Evolutionary conservation across 1,140 invertebrate genomes (phyloP).

Genomic region (Antheraea pernyi): DNA sequence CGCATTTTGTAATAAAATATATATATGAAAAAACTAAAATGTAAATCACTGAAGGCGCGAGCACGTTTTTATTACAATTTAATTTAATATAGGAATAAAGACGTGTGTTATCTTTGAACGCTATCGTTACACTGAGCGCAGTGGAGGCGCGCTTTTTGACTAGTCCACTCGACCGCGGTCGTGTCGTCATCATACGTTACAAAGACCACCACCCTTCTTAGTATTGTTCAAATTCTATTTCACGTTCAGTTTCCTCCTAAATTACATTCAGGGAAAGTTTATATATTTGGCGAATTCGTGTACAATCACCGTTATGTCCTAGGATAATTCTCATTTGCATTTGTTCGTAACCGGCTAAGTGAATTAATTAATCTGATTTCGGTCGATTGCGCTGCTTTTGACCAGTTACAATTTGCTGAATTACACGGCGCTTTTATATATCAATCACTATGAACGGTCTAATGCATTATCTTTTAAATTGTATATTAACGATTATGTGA

Average conservation of each 20-base stretch:
- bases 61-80: slow-evolving; percentile 20
- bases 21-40: slow-evolving; percentile 30
- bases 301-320: background rate
- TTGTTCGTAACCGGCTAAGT: background rate
- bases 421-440: background rate
- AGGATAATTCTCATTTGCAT: background rate
- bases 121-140: slow-evolving; percentile 60
- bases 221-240: slow-evolving; percentile 29
- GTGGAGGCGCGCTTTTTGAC: slow-evolving; percentile 41
- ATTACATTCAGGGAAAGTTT: background rate
- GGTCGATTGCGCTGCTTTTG: background rate
- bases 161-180: slow-evolving; percentile 29
- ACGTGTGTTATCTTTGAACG: slow-evolving; percentile 51
- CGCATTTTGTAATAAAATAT: slow-evolving; percentile 59
- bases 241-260: background rate
- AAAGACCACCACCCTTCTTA: slow-evolving; percentile 53
- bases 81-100: slow-evolving; percentile 20
- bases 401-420: background rate
- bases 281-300: background rate
- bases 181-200: slow-evolving; percentile 37
- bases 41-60: slow-evolving; percentile 21
- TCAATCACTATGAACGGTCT: background rate
- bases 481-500: background rate
- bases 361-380: background rate
- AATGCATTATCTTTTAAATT: background rate